A percentile compares a stretch with the other conserved stretches of the same genome.
phyloP scores from a whole-genome alignment of 1,140 invertebrate genomes.

The Papilio polyxenes region DNA sequence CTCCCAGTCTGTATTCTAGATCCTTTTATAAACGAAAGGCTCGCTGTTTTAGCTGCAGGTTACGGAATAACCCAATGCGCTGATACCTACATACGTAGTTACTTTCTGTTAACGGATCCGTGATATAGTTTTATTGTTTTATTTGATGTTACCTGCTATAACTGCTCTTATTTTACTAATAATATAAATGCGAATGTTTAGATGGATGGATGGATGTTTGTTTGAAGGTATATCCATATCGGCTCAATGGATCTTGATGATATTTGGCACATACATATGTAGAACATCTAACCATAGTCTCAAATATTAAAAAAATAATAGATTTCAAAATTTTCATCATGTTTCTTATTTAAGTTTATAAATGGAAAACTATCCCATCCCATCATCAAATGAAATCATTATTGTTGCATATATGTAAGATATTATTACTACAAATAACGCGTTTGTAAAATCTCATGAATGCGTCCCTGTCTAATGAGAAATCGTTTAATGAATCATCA shows the following conservation, averaged over 20 bases:
- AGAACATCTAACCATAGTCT: too few relatives aligned
- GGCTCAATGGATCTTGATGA: too few relatives aligned
- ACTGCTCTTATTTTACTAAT: neutral
- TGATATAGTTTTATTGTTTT: neutral
- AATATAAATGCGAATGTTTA: too few relatives aligned
- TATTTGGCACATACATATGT: too few relatives aligned
- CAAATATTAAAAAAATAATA: too few relatives aligned
- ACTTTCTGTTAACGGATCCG: neutral
- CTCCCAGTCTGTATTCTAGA: neutral
- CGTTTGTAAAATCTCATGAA: neutral
- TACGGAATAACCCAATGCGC: slow-evolving; percentile 25
- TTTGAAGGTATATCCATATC: too few relatives aligned
- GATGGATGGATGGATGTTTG: too few relatives aligned
- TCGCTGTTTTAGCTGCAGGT: slow-evolving; percentile 10
- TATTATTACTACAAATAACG: neutral
- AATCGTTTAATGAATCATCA: neutral
- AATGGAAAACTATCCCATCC: too few relatives aligned
- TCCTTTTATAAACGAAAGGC: slow-evolving; percentile 14
- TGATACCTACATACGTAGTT: neutral
- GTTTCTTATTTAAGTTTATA: too few relatives aligned
- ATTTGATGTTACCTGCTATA: neutral
- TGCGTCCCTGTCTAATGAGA: neutral
- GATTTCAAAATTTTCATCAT: too few relatives aligned
- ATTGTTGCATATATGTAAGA: too few relatives aligned
- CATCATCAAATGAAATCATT: too few relatives aligned